Conservation (phyloP, 2,888 invertebrate genomes). For the Rhodophaea formosa region DNA sequence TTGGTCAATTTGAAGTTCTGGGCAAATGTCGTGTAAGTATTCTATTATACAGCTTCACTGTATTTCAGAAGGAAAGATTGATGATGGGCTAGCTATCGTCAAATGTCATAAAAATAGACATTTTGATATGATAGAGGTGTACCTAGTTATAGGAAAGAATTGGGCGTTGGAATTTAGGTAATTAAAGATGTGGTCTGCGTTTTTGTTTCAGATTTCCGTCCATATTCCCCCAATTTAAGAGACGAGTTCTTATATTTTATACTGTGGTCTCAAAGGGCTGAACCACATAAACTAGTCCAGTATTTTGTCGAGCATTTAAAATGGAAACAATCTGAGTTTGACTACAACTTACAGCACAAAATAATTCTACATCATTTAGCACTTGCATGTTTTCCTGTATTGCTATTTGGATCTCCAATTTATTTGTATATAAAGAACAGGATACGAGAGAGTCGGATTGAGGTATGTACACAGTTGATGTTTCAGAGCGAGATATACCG, state of each 20-base stretch:
- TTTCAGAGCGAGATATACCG: not conserved
- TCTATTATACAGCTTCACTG: no score
- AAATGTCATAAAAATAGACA: no score
- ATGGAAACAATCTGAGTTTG: no score
- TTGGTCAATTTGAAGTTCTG: no score
- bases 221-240: not conserved
- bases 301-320: no score
- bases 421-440: not conserved
- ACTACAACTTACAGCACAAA: not conserved
- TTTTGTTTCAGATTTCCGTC: constrained; percentile 1
- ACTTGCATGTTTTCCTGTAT: not conserved
- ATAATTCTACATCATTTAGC: not conserved
- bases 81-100: no score
- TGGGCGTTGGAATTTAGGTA: not conserved
- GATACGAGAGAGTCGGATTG: not conserved
- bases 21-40: no score
- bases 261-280: not conserved
- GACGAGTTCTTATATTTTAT: not conserved
- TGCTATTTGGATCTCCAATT: not conserved
- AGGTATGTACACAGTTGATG: not conserved
- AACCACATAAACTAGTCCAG: no score
- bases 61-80: no score
- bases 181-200: not conserved
- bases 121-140: no score
- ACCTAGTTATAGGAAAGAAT: no score